Evolutionary conservation across 64 coral and sea anemone genomes (phyloP).

Genomic region (Trachythela sp.): DNA sequence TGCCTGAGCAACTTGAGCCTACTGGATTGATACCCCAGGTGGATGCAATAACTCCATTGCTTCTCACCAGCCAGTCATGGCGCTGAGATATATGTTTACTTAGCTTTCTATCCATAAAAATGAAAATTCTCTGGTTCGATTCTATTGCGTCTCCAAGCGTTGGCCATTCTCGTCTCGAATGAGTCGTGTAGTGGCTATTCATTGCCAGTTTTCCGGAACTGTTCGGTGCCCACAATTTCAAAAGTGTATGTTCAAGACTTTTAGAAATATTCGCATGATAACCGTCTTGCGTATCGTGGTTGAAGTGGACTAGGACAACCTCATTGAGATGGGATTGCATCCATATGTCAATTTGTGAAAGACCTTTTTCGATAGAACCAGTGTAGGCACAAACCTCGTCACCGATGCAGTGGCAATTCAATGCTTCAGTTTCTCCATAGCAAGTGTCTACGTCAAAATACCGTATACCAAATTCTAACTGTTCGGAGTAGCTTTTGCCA

Average conservation of each 20-base stretch:
- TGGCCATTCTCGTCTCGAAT: conserved; percentile 23
- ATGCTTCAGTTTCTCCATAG: conserved; percentile 24
- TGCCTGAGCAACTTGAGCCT: background rate
- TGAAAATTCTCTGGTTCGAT: conserved; percentile 39
- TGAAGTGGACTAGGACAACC: conserved; percentile 25
- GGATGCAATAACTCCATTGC: background rate
- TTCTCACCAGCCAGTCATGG: background rate
- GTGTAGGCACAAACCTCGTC: background rate
- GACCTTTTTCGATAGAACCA: conserved; percentile 18
- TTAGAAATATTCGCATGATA: background rate
- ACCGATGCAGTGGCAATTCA: background rate
- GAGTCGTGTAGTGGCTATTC: conserved; percentile 17
- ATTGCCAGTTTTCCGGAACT: background rate
- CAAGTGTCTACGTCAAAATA: conserved; percentile 58
- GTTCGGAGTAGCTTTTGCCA: conserved; percentile 13
- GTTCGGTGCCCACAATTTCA: conserved; percentile 24
- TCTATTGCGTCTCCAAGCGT: conserved; percentile 31
- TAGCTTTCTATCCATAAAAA: conserved; percentile 20
- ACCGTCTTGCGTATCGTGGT: background rate
- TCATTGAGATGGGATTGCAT: conserved; percentile 15
- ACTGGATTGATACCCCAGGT: conserved; percentile 8
- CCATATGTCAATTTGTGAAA: conserved; percentile 29
- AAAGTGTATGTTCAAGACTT: background rate
- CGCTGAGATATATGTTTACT: background rate
- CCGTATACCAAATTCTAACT: conserved; percentile 37